These are phyloP conservation scores for Eubasilissa regina DNA, from an alignment of 1,140 invertebrate genomes.

Conservation along the genomic window DNA sequence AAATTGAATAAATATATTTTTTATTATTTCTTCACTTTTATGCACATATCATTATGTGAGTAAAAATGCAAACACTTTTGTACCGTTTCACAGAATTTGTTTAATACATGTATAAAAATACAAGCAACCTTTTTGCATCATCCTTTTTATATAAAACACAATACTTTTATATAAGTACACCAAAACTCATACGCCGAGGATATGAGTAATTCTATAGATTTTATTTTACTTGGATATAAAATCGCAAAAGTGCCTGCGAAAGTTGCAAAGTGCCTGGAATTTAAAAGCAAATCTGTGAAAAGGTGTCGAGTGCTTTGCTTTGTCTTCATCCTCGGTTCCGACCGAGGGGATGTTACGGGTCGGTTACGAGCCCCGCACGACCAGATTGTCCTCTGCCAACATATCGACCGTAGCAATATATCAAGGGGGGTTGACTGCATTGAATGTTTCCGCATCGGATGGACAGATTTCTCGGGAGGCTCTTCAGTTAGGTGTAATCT, in stretches of 20 bases:
- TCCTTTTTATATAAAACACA: conserved; percentile 27
- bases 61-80: not conserved
- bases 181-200: not conserved
- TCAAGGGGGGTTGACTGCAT: no score
- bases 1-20: conserved; percentile 46
- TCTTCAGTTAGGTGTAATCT: conserved; percentile 23
- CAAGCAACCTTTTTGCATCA: conserved; percentile 34
- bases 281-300: conserved; percentile 15
- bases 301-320: not conserved
- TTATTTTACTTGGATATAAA: conserved; percentile 38
- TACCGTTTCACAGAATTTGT: conserved; percentile 3
- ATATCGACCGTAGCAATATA: not conserved
- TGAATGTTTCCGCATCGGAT: no score
- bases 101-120: conserved; percentile 11
- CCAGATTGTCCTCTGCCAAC: not conserved
- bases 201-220: conserved; percentile 16
- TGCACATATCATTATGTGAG: not conserved
- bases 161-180: conserved; percentile 28
- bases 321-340: not conserved
- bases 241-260: conserved; percentile 50
- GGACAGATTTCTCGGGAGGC: not conserved
- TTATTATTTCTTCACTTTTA: conserved; percentile 19
- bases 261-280: conserved; percentile 44
- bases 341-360: no score
- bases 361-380: not conserved